These are phyloP conservation scores for Cirrhinus mrigala DNA, from an alignment of 2,797 vertebrate species.

Conservation along the genomic window DNA sequence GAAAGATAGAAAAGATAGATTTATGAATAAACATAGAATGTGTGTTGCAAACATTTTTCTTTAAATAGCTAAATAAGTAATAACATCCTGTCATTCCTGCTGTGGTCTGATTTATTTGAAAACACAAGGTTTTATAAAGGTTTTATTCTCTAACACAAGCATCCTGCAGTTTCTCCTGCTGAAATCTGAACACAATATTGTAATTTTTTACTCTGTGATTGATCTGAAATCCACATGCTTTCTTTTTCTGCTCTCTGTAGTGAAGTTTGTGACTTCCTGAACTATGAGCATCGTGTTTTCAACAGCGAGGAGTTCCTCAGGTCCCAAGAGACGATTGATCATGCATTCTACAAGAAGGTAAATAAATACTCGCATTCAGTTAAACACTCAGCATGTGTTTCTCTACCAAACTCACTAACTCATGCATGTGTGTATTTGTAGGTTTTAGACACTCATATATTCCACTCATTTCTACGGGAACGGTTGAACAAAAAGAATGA, in stretches of 20 bases:
- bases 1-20: no score
- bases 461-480: conserved; percentile 93
- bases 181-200: neutral
- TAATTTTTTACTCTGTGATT: neutral
- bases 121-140: neutral
- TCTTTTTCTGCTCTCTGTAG: conserved; percentile 67
- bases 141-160: neutral
- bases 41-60: no score
- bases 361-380: neutral
- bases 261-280: conserved; percentile 91
- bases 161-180: neutral
- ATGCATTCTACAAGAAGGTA: conserved; percentile 93
- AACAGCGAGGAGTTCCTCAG: conserved; percentile 96
- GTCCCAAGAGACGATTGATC: conserved; percentile 83
- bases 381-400: neutral
- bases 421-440: conserved; percentile 62
- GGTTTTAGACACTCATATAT: conserved; percentile 95
- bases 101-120: no score
- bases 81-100: no score
- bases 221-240: neutral
- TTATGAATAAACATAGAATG: no score
- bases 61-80: no score
- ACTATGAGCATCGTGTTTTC: conserved; percentile 94
- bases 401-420: neutral
- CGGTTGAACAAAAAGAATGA: conserved; percentile 90